Evolutionary conservation across 35 echinoderm and acorn worm species (phyloP).

Genomic region (Stichopus chloronotus): DNA sequence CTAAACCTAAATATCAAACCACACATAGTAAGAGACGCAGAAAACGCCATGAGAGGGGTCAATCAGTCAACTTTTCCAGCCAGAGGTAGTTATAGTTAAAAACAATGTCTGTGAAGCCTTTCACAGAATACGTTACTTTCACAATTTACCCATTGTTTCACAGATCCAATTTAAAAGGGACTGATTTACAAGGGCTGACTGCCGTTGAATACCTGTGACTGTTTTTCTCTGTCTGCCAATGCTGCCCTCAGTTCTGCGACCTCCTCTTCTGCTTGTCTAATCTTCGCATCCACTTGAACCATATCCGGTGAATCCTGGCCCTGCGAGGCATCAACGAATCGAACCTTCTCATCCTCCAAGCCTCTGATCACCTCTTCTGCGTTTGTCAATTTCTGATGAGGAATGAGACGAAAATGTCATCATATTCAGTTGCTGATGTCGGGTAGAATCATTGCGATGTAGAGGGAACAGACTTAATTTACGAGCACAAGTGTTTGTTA

Average conservation of each 20-base stretch:
- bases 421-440: background rate
- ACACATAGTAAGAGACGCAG: too few species aligned
- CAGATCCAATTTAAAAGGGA: too few species aligned
- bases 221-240: constrained; percentile 59
- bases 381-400: constrained; percentile 68
- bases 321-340: constrained; percentile 44
- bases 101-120: too few species aligned
- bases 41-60: too few species aligned
- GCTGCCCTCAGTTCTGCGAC: constrained; percentile 58
- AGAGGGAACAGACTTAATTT: background rate
- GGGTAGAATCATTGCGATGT: background rate
- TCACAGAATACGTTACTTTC: too few species aligned
- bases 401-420: background rate
- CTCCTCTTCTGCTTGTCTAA: constrained; percentile 69
- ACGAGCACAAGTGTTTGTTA: background rate
- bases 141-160: too few species aligned
- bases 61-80: too few species aligned
- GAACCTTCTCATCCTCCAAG: constrained; percentile 63
- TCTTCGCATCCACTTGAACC: constrained; percentile 60
- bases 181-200: too few species aligned
- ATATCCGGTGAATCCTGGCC: constrained; percentile 18
- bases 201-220: constrained; percentile 64
- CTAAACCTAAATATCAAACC: too few species aligned
- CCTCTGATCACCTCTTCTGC: constrained; percentile 61
- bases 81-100: too few species aligned